phyloP scores from a whole-genome alignment of 2,113 vertebrate genomes.

The Pseudorhombus dupliciocellatus region DNA sequence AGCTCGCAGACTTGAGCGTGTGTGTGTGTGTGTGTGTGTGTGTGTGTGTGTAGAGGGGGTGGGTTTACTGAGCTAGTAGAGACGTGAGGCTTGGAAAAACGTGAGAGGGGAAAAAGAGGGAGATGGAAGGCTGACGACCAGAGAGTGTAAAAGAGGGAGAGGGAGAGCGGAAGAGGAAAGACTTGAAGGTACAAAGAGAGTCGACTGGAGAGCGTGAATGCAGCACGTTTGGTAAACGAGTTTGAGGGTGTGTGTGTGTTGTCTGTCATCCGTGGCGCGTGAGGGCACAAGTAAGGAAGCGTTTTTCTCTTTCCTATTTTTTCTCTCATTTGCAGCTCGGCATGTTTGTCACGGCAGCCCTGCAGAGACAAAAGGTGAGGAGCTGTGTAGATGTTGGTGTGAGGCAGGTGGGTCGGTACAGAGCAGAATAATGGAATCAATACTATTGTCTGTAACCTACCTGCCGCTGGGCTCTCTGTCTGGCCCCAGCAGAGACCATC shows the following conservation, averaged over 20 bases:
- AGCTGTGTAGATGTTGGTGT: slow-evolving; percentile 50
- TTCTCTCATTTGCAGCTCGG: slow-evolving; percentile 54
- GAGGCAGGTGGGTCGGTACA: slow-evolving; percentile 65
- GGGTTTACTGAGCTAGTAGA: slow-evolving; percentile 62
- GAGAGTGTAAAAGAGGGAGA: slow-evolving; percentile 62
- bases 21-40: slow-evolving; percentile 33
- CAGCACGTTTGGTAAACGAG: slow-evolving; percentile 47
- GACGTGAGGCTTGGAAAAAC: slow-evolving; percentile 70
- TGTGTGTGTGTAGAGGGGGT: slow-evolving; percentile 41
- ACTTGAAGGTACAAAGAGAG: slow-evolving; percentile 53
- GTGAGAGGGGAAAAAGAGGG: slow-evolving; percentile 61
- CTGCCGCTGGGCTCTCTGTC: slow-evolving; percentile 77
- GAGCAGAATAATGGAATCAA: slow-evolving; percentile 75
- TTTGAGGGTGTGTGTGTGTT: slow-evolving; percentile 39
- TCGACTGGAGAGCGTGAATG: slow-evolving; percentile 44
- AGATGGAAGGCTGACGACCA: slow-evolving; percentile 58
- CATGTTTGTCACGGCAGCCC: slow-evolving; percentile 48
- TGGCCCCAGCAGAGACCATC: slow-evolving; percentile 66
- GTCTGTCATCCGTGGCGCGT: slow-evolving; percentile 29
- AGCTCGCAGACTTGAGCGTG: slow-evolving; percentile 59
- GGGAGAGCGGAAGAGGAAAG: slow-evolving; percentile 44
- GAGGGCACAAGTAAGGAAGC: slow-evolving; percentile 44
- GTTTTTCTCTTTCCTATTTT: slow-evolving; percentile 49
- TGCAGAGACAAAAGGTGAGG: slow-evolving; percentile 71
- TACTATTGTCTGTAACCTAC: slow-evolving; percentile 78